A percentile compares a stretch with the other conserved stretches of the same genome.
phyloP scores from a whole-genome alignment of 2,888 invertebrate species.

The Andrena bucephala region DNA sequence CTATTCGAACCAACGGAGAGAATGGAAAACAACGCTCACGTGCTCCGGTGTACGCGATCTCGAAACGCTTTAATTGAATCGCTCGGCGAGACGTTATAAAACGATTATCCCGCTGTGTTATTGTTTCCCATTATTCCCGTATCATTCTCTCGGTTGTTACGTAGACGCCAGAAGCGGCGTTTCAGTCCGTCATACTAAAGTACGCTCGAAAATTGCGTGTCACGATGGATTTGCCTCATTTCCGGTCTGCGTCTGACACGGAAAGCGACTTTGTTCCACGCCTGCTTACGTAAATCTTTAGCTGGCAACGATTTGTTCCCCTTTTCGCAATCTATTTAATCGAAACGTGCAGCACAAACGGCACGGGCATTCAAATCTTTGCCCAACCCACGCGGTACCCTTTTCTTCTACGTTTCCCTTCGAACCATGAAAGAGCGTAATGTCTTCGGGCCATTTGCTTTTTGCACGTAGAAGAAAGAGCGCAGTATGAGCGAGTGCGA shows the following conservation, averaged over 20 bases:
- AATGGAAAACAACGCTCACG: too few relatives aligned
- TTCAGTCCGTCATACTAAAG: background rate
- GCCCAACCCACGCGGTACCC: background rate
- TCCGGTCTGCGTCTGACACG: background rate
- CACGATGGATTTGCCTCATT: slow-evolving; percentile 29
- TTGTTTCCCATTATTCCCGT: background rate
- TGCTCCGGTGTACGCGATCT: too few relatives aligned
- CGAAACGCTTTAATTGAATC: too few relatives aligned
- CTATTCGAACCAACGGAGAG: too few relatives aligned
- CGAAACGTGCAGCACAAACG: background rate
- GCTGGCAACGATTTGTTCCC: background rate
- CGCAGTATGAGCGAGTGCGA: background rate
- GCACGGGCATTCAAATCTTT: slow-evolving; percentile 14
- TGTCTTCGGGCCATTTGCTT: background rate
- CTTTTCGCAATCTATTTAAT: background rate
- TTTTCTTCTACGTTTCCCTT: background rate
- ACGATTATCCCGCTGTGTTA: background rate
- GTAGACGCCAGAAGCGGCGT: background rate
- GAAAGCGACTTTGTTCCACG: background rate
- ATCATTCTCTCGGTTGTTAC: background rate
- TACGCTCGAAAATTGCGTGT: background rate
- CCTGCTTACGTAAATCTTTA: slow-evolving; percentile 12
- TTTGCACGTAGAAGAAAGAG: background rate
- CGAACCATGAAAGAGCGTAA: background rate
- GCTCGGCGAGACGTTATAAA: background rate